Conservation (phyloP, 2,797 vertebrate species). For the Gymnoscopelus microlampas region DNA sequence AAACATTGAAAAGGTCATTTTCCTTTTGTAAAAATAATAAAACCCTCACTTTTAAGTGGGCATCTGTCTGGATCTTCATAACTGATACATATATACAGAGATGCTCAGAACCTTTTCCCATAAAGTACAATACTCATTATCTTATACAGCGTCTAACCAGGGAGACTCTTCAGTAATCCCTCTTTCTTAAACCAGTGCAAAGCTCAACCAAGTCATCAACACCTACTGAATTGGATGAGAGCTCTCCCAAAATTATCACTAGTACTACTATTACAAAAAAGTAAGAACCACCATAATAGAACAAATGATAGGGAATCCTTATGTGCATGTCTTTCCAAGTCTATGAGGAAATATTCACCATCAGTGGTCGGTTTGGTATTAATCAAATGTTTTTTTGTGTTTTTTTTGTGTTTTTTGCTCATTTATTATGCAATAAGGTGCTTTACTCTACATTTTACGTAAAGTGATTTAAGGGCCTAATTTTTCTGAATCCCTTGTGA, state of each 20-base stretch:
- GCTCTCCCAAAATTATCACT: constrained; percentile 62
- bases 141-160: constrained; percentile 67
- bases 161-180: constrained; percentile 64
- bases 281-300: constrained; percentile 66
- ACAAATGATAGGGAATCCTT: constrained; percentile 78
- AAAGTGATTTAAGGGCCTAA: constrained; percentile 72
- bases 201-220: constrained; percentile 60
- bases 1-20: constrained; percentile 62
- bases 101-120: constrained; percentile 67
- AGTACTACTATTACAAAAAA: constrained; percentile 64
- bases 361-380: constrained; percentile 82
- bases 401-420: constrained; percentile 19
- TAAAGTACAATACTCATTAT: constrained; percentile 66
- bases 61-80: constrained; percentile 56
- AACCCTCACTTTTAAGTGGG: constrained; percentile 58
- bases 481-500: constrained; percentile 71
- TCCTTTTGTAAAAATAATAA: constrained; percentile 68
- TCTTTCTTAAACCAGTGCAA: constrained; percentile 75
- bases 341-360: constrained; percentile 74
- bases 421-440: constrained; percentile 80
- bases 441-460: constrained; percentile 72
- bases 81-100: constrained; percentile 73
- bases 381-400: constrained; percentile 53
- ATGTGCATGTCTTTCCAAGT: constrained; percentile 72
- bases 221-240: constrained; percentile 58